Base-by-base conservation (phyloP, 35 echinoderm and acorn worm genomes). In the Patiria miniata region DNA sequence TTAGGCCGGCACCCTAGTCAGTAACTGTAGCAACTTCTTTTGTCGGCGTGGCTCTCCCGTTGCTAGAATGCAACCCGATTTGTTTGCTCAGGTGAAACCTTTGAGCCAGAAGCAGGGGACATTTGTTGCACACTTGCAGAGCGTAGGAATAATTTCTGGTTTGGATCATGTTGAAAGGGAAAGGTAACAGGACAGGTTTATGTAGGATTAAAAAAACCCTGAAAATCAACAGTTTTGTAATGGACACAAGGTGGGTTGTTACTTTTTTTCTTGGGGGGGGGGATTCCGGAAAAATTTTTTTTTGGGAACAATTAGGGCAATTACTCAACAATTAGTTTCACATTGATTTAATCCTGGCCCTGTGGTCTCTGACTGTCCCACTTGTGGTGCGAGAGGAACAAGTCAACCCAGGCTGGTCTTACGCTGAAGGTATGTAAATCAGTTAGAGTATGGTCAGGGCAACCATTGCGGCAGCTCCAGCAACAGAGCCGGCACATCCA, bases 361-460 rank as follows among this genome's bases (percentile, higher is more conserved):
- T 47, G 42, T 47, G 42, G 42, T 47, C 42, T 12, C 12, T 6
- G 4, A 12, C 4, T 6, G 42, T 4, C 4, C 4, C 42, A 47
- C 42, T 47, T 47, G 42, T 4, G 42, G 42, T 47, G 42, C 42
- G 12, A 6, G 4, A 47, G 42, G 26, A 73, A 73, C n/a, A 73
- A 73, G 65, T 34, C 19, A 73, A 73, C 65, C 4, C 4, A 47
- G 21, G 65, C 21, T 26, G 29, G 10, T 87, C 21, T 28, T 34
- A 18, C 14, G n/a, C n/a, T n/a, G n/a, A n/a, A 79, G 51, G 68
- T 78, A 87, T 87, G 85, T 51, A 79, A 87, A 79, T 87, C 85
- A 39, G 68, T 78, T 38, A 78, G 52, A 78, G 68, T 50, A 61
- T 68, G 36, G 83, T 78, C 7, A 36, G 23, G 68, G 12, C 39